Evolutionary conservation across 37 sponge, comb jelly and placozoan species (phyloP), one percentile per base, ranked within the genome.

Genomic region (Halisarca cf. caerulea): DNA sequence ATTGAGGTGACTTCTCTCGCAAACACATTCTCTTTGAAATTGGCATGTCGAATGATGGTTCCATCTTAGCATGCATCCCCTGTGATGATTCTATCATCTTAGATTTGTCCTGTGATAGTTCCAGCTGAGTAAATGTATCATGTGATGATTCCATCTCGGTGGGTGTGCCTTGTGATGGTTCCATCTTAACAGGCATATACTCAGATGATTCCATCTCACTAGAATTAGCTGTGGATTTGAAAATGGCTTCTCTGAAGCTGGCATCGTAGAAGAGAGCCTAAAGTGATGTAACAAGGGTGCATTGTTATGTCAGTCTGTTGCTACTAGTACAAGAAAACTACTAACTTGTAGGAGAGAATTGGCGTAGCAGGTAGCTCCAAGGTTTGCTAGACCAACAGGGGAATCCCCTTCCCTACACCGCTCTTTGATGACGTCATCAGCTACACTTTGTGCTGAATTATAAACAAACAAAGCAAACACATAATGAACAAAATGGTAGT

Each of bases 361-460:
- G 25, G 25, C 44, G 24, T 74, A 74, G 77, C 77, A 74, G 25
- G 77, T 74, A 20, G 77, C 77, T 9, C 77, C 77, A 40, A 74
- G 77, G 25, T 74, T 74, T 21, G 45, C 77, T 44, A 74, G 45
- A 2, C 77, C 77, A 20, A 74, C 77, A 18, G 77, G 77, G 8
- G 42, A n/a, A n/a, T 74, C 77, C 21, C 45, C 77, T 24, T 74
- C 45, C 25, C 77, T 37, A 37, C 77, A 74, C 24, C 77, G 36
- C 77, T 74, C 77, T 40, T 74, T 74, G 5, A 74, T 40, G 44
- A 74, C 25, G 24, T 74, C 77, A 74, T 74, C 77, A 2, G 45
- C 77, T 2, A 74, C 45, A 74, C 45, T 74, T 25, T 7, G 18
- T 30, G 64, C 9, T 14, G 6, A 47, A 47, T 47, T 47, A 47